Evolutionary conservation across 2,888 invertebrate genomes (phyloP), one percentile per base, ranked within the genome.

Genomic region (Macaria notata): DNA sequence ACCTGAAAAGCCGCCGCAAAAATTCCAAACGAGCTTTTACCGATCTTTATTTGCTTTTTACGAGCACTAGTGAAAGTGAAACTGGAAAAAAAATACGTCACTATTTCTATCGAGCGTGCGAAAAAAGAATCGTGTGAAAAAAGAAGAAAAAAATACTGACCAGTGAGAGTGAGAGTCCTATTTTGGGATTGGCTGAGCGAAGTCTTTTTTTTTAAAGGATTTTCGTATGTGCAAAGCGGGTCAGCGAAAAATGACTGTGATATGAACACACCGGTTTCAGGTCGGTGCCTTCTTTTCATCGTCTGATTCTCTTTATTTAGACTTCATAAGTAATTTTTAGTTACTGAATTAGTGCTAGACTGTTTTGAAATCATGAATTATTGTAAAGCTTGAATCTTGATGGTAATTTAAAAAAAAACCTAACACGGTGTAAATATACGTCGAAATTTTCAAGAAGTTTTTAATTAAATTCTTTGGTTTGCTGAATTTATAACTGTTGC

Each of bases 41-140:
- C 81, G 73, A 87, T 88, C 83, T 88, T 86, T 88, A 87, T 90
- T 89, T 86, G 87, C 84, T 82, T 86, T 85, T 88, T 82, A 82
- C 84, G 84, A 83, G 81, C 83, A 83, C 84, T 79, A 83, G 45
- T 75, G 81, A 90, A 84, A 90, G 78, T 73, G 89, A 86, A 79
- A 87, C 87, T 81, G 76, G 75, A 75, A 83, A 86, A 88, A 86
- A 87, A 88, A 85, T 81, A 82, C 86, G 84, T 85, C 89, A 89
- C 89, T 88, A 86, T 84, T 88, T 83, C 88, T 88, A 88, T 86
- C 83, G 88, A 81, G 80, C 79, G 79, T 77, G 77, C 72, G 44
- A 44, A 50, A 50, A 50, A 50, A 50, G 50, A 50, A 50, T 50
- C 50, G 33, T 29, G 79, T 73, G 76, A 72, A 79, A 79, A 80